Evolutionary conservation across 2,113 vertebrate genomes (phyloP), one percentile per base, ranked within the genome.

Genomic region (Actenoides lindsayi): DNA sequence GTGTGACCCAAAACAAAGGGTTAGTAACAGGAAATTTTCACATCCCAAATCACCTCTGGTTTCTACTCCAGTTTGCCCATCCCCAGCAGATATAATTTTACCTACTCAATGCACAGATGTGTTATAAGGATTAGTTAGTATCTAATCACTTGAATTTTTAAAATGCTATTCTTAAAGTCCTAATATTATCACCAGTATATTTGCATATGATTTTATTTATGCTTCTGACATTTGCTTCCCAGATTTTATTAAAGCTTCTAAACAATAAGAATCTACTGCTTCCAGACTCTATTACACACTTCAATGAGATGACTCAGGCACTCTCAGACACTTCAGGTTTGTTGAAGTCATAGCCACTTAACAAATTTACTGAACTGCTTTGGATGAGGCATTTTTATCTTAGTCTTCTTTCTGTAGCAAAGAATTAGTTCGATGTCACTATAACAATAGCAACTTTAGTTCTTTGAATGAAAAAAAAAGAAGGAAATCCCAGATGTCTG

Each of bases 391-490:
- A 51, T 88, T 75, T 94, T 82, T 65, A 67, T 63, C 83, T 92
- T 46, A 46, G 39, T 83, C 48, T 68, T 89, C 39, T 44, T 93
- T 90, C 92, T 81, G 7, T 19, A 41, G 71, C 42, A 88, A 95
- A 89, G 59, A 94, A 91, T 79, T 91, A 79, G 68, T 85, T 92
- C 10, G 0, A 18, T 85, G 44, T 76, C 42, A 25, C 93, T 96
- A 62, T 82, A 95, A 83, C 54, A 80, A 65, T 37, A 75, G 60
- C 10, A 83, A 85, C 83, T 91, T 92, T 20, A 87, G 67, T 82
- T 92, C 85, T 91, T 83, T 82, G 51, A 95, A 46, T 56, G 60
- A 83, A 93, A 62, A 51, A 46, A 46, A 89, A 74, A 91, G 92
- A 84, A 67, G 46, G 33, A 86, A 95, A 53, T 90, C 59, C 59